These are phyloP conservation scores for Corbicula japonica DNA, from an alignment of 2,888 invertebrate genomes.

Conservation along the genomic window DNA sequence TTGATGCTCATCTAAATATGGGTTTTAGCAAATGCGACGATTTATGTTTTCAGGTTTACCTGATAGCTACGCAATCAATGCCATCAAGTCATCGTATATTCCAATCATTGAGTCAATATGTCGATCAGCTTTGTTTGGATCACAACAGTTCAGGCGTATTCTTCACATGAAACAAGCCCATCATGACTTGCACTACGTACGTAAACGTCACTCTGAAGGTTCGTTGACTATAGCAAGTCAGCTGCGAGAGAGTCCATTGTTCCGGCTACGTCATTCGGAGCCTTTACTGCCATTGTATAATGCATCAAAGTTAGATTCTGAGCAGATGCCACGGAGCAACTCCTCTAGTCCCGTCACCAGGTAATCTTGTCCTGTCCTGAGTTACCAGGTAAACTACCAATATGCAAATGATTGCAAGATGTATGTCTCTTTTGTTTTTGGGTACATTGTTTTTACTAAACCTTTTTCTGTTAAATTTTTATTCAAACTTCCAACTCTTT, in stretches of 20 bases:
- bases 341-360: slow-evolving; percentile 62
- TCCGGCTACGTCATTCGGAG: slow-evolving; percentile 55
- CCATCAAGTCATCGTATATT: slow-evolving; percentile 81
- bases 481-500: too few species aligned
- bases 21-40: too few species aligned
- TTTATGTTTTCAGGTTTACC: slow-evolving; percentile 70
- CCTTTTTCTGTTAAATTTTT: too few species aligned
- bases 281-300: slow-evolving; percentile 41
- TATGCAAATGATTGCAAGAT: too few species aligned
- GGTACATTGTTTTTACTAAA: too few species aligned
- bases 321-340: slow-evolving; percentile 48
- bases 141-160: slow-evolving; percentile 62
- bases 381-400: too few species aligned
- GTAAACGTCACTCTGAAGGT: slow-evolving; percentile 63
- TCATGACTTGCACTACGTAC: slow-evolving; percentile 49
- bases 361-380: slow-evolving; percentile 28
- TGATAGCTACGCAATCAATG: slow-evolving; percentile 81
- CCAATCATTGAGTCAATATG: slow-evolving; percentile 78
- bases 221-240: slow-evolving; percentile 56
- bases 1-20: too few species aligned
- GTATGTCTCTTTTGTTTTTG: too few species aligned
- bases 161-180: slow-evolving; percentile 62
- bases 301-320: slow-evolving; percentile 33
- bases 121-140: slow-evolving; percentile 66
- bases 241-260: slow-evolving; percentile 53